Percentiles rank a stretch among this genome's conserved stretches.
phyloP scores from a whole-genome alignment of 2,888 invertebrate genomes.

The Sicus ferrugineus region DNA sequence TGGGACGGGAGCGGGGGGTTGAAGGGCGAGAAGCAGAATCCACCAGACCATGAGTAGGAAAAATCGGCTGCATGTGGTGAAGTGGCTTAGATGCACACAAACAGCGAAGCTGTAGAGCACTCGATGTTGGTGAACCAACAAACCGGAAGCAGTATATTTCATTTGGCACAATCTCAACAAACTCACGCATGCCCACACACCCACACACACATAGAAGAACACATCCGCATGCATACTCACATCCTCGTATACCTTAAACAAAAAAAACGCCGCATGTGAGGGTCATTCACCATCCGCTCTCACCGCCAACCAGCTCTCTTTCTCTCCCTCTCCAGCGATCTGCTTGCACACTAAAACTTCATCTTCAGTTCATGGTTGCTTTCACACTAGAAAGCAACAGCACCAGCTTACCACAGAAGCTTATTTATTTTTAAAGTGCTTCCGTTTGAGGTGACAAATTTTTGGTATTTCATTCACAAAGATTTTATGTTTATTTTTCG shows the following conservation, averaged over 20 bases:
- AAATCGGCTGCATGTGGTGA: background rate
- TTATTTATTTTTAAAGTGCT: slow-evolving; percentile 43
- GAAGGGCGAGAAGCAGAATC: background rate
- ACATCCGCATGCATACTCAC: background rate
- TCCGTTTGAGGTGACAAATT: slow-evolving; percentile 45
- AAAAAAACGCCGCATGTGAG: background rate
- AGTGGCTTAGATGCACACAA: background rate
- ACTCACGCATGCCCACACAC: slow-evolving; percentile 22
- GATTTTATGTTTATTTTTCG: slow-evolving; percentile 16
- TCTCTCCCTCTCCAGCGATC: background rate
- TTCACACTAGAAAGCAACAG: background rate
- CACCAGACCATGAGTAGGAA: background rate
- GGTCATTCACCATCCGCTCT: background rate
- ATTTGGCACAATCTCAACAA: slow-evolving; percentile 23
- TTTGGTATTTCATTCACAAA: slow-evolving; percentile 31
- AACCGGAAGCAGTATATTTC: slow-evolving; percentile 33
- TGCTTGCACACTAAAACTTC: too few species aligned
- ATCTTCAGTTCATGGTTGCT: background rate
- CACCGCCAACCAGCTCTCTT: background rate
- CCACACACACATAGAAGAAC: background rate
- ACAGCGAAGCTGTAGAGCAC: background rate
- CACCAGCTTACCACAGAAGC: background rate
- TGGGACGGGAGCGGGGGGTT: too few species aligned
- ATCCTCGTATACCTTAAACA: background rate
- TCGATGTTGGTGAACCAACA: slow-evolving; percentile 29